Evolutionary conservation across 2,797 vertebrate species (phyloP).

Genomic region (Cyprinella venusta): DNA sequence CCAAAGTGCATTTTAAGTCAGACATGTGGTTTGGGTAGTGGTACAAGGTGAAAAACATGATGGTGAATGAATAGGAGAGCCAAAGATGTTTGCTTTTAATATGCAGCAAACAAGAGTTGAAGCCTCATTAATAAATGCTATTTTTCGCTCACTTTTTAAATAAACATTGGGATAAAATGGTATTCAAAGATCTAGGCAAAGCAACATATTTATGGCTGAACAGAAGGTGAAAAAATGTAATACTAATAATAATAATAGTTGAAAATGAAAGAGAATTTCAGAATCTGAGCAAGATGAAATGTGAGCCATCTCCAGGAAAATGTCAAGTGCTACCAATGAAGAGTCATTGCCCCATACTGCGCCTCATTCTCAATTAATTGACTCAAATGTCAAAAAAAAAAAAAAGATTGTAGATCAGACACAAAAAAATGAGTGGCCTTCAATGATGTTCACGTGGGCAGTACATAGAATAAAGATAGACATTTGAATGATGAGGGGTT

Average conservation of each 20-base stretch:
- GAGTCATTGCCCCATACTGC: slow-evolving; percentile 58
- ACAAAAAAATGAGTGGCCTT: slow-evolving; percentile 47
- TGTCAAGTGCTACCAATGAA: slow-evolving; percentile 70
- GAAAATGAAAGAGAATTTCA: slow-evolving; percentile 32
- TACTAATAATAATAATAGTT: slow-evolving; percentile 12
- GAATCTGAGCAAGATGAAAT: slow-evolving; percentile 54
- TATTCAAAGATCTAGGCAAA: not conserved
- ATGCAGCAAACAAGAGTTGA: slow-evolving; percentile 17
- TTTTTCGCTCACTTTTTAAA: slow-evolving; percentile 1
- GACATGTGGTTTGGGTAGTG: slow-evolving; percentile 14
- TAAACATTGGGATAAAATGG: not conserved
- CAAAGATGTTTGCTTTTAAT: slow-evolving; percentile 12
- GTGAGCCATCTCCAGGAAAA: slow-evolving; percentile 65
- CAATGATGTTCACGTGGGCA: slow-evolving; percentile 49
- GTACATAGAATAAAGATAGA: slow-evolving; percentile 43
- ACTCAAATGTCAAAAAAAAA: slow-evolving; percentile 72
- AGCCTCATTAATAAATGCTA: not conserved
- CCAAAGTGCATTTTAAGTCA: slow-evolving; percentile 26
- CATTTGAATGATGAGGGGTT: slow-evolving; percentile 18
- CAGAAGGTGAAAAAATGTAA: not conserved
- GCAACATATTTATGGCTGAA: slow-evolving; percentile 2
- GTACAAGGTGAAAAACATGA: not conserved
- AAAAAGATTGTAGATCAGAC: slow-evolving; percentile 56
- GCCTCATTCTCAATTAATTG: slow-evolving; percentile 71
- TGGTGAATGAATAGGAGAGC: slow-evolving; percentile 10